These are phyloP conservation scores for Formicarius rufipectus DNA, from an alignment of 2,113 vertebrate species.

Conservation along the genomic window DNA sequence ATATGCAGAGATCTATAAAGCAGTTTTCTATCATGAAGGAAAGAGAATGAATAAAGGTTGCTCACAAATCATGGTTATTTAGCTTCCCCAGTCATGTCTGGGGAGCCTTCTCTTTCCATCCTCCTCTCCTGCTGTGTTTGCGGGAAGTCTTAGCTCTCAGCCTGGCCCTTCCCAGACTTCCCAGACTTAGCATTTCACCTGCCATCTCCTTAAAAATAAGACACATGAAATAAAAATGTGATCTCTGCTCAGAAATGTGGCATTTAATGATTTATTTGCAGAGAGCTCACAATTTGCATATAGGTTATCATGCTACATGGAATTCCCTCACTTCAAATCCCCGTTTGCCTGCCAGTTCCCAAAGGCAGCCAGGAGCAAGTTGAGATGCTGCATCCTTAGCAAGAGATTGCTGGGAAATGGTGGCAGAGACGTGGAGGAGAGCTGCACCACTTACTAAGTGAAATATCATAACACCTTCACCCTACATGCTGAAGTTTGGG, in stretches of 20 bases:
- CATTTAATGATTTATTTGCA: background rate
- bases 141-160: background rate
- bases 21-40: background rate
- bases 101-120: background rate
- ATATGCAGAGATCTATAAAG: background rate
- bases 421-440: background rate
- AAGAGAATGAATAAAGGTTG: background rate
- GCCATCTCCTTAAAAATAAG: background rate
- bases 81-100: background rate
- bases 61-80: background rate
- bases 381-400: background rate
- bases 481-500: slow-evolving; percentile 58
- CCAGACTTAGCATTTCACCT: background rate
- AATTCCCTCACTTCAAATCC: background rate
- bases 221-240: background rate
- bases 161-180: background rate
- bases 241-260: background rate
- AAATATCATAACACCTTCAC: slow-evolving; percentile 50
- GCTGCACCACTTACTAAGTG: slow-evolving; percentile 20
- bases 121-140: background rate
- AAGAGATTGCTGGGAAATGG: background rate
- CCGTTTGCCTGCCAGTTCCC: background rate
- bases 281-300: background rate
- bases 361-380: background rate
- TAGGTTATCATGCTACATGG: background rate